Percentiles rank a stretch among this genome's conserved stretches.
These are phyloP conservation scores for Metallyticus violacea DNA, from an alignment of 2,888 invertebrate genomes.

Conservation along the genomic window DNA sequence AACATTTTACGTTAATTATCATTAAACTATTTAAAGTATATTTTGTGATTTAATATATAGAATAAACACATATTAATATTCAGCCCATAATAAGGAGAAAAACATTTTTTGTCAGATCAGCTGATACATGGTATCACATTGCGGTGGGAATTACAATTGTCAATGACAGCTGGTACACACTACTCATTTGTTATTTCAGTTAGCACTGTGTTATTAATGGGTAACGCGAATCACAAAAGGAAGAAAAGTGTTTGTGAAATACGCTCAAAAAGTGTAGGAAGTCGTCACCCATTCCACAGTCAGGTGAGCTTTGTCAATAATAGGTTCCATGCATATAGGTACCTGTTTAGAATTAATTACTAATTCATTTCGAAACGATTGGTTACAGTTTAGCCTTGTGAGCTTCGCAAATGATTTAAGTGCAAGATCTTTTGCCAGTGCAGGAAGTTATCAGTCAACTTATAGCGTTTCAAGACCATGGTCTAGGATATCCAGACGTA, in stretches of 20 bases:
- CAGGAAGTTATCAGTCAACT: conserved; percentile 58
- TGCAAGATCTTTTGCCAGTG: conserved; percentile 58
- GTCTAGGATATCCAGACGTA: conserved; percentile 50
- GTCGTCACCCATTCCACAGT: conserved; percentile 23
- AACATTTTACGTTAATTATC: no score
- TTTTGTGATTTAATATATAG: no score
- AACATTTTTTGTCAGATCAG: no score
- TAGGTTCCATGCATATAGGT: no score
- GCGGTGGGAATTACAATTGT: not conserved
- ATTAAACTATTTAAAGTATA: no score
- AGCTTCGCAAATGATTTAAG: conserved; percentile 60
- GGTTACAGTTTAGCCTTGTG: conserved; percentile 55
- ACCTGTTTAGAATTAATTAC: not conserved
- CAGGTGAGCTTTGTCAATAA: conserved; percentile 12
- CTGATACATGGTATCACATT: not conserved
- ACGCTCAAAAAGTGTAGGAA: not conserved
- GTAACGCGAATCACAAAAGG: conserved; percentile 10
- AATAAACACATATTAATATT: no score
- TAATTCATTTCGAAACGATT: not conserved
- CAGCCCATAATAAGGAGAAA: no score
- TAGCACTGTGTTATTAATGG: conserved; percentile 6
- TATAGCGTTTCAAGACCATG: conserved; percentile 61
- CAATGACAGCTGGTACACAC: not conserved
- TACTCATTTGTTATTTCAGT: not conserved
- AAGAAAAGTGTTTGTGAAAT: not conserved